These are phyloP conservation scores for Loriculus beryllinus DNA, from an alignment of 2,797 vertebrate genomes.

Conservation along the genomic window DNA sequence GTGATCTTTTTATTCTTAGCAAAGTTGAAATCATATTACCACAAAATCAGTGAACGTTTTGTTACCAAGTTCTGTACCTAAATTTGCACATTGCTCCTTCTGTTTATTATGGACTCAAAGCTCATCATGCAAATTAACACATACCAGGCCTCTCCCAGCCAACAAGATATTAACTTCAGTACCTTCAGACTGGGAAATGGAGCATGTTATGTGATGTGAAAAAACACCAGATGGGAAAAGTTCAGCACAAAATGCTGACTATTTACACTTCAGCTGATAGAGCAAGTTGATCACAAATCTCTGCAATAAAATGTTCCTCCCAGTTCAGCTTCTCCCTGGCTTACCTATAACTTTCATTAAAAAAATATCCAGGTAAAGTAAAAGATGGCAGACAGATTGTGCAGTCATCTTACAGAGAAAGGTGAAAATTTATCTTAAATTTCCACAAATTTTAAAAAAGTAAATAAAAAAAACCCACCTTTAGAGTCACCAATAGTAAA, in stretches of 20 bases:
- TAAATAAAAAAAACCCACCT: too few species aligned
- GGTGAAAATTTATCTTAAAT: not conserved
- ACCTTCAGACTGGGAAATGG: slow-evolving; percentile 11
- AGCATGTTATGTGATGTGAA: not conserved
- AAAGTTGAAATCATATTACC: not conserved
- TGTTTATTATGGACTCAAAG: not conserved
- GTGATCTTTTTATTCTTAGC: not conserved
- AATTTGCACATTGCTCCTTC: not conserved
- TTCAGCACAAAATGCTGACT: not conserved
- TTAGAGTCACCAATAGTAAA: not conserved
- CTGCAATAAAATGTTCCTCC: not conserved
- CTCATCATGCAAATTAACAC: not conserved
- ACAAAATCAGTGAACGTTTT: not conserved
- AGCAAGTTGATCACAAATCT: not conserved
- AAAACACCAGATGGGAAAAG: not conserved
- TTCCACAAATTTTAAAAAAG: not conserved
- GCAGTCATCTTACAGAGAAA: not conserved
- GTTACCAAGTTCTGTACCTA: not conserved
- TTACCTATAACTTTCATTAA: not conserved
- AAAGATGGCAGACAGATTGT: not conserved
- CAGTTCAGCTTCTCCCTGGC: not conserved
- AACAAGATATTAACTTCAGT: not conserved
- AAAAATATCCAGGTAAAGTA: not conserved
- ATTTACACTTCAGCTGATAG: not conserved
- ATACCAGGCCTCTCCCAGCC: not conserved